Evolutionary conservation across 2,113 vertebrate genomes (phyloP).

Genomic region (Ptyas mucosa): DNA sequence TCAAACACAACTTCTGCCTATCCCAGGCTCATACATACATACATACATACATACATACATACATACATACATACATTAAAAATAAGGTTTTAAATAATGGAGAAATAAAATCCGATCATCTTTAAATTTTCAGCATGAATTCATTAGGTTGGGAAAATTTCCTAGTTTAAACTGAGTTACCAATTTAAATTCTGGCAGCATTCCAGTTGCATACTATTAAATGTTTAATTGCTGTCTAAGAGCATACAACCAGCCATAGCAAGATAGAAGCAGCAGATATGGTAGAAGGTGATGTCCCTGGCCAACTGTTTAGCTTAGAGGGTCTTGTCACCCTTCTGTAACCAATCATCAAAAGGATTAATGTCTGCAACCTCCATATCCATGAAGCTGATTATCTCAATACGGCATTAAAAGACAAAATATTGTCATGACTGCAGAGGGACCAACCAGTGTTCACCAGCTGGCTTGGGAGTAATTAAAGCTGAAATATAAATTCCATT

Average conservation of each 20-base stretch:
- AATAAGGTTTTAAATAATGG: neutral
- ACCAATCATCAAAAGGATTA: neutral
- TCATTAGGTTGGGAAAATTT: neutral
- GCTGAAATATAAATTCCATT: neutral
- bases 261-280: neutral
- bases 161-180: neutral
- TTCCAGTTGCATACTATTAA: neutral
- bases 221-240: neutral
- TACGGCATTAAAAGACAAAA: neutral
- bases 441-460: neutral
- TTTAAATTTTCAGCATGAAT: neutral
- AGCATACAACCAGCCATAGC: neutral
- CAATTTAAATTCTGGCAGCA: slow-evolving; percentile 2
- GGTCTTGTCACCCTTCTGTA: neutral
- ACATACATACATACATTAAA: no score
- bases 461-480: neutral
- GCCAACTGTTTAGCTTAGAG: neutral
- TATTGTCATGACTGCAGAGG: neutral
- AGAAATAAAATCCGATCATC: neutral
- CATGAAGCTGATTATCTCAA: neutral
- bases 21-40: no score
- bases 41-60: no score
- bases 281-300: neutral
- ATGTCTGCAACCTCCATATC: neutral
- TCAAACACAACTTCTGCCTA: neutral